A percentile compares a stretch with the other conserved stretches of the same genome.
phyloP scores from a whole-genome alignment of 2,797 vertebrate genomes.

The Eptatretus atami region DNA sequence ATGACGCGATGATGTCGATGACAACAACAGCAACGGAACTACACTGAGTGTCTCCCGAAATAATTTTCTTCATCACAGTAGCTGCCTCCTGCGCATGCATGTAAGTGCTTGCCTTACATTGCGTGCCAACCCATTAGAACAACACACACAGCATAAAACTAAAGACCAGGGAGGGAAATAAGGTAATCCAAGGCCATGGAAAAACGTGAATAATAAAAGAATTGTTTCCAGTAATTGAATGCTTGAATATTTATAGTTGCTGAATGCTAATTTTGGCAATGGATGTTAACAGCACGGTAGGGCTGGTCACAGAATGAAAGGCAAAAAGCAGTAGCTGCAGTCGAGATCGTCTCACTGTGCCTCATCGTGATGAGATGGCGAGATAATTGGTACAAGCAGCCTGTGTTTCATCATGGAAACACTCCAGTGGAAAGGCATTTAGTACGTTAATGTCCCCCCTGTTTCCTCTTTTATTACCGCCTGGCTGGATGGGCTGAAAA shows the following conservation, averaged over 20 bases:
- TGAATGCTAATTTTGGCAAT: slow-evolving; percentile 5
- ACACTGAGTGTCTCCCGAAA: too few relatives aligned
- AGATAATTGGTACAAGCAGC: slow-evolving; percentile 4
- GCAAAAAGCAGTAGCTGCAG: neutral
- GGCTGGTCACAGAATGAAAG: neutral
- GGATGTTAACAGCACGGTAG: neutral
- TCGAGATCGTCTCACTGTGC: slow-evolving; percentile 2
- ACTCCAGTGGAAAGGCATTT: slow-evolving; percentile 6
- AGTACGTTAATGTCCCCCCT: slow-evolving; percentile 1
- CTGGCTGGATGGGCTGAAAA: slow-evolving; percentile 3
- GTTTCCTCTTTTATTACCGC: slow-evolving; percentile 5
- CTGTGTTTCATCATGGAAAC: slow-evolving; percentile 4
- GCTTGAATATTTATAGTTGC: slow-evolving; percentile 6
- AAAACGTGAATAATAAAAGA: slow-evolving; percentile 4
- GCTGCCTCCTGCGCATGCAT: too few relatives aligned
- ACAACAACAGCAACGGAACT: too few relatives aligned
- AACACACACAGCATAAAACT: too few relatives aligned
- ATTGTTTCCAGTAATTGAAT: slow-evolving; percentile 5
- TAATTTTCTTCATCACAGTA: too few relatives aligned
- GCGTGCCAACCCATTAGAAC: too few relatives aligned
- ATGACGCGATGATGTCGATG: too few relatives aligned
- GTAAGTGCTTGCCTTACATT: too few relatives aligned
- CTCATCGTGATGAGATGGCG: slow-evolving; percentile 5
- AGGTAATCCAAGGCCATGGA: too few relatives aligned
- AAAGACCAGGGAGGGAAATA: too few relatives aligned